Evolutionary conservation across 2,113 vertebrate species (phyloP), one percentile per base, ranked within the genome.

Genomic region (Rhabdornis inornatus): DNA sequence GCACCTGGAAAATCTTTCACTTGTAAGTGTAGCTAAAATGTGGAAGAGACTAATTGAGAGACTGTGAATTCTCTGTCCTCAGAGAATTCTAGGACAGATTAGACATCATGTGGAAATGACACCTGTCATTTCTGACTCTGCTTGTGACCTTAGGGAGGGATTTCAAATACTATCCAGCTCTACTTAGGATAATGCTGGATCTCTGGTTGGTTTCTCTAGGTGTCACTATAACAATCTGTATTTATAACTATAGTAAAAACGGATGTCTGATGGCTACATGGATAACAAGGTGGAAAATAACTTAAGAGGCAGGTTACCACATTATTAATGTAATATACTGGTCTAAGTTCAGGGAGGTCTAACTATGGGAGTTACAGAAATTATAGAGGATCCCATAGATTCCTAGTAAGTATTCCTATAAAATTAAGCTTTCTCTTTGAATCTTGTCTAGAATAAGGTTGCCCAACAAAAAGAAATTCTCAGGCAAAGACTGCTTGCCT

Each of bases 201-300:
- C 68, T 87, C 33, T 66, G 27, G 16, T 13, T 80, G 60, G 25
- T 91, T 95, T 95, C 87, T 89, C 72, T 89, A 95, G 77, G 60
- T 92, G 95, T 96, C 93, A 89, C 77, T 89, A 24, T 89, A 92
- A 70, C 50, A 70, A 74, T 55, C 56, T 55, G 11, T 70, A 91
- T 89, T 78, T 84, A 30, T 11, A 42, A 69, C 50, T 91, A 42
- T 60, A 45, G 27, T 35, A 53, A 84, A 87, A 87, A 12, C 9
- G 72, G n/a, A 60, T 72, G 22, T 37, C 31, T 69, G 39, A 37
- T 50, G 27, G 17, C 31, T 72, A 35, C 23, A 7, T 20, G 31
- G 30, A 44, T 64, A 77, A 74, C 20, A 74, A 57, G 27, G 15
- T 15, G 31, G 20, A 33, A 20, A 45, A 80, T n/a, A 37, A 28